Evolutionary conservation across 1,140 invertebrate genomes (phyloP).

Genomic region (Brachionus rotundiformis): DNA sequence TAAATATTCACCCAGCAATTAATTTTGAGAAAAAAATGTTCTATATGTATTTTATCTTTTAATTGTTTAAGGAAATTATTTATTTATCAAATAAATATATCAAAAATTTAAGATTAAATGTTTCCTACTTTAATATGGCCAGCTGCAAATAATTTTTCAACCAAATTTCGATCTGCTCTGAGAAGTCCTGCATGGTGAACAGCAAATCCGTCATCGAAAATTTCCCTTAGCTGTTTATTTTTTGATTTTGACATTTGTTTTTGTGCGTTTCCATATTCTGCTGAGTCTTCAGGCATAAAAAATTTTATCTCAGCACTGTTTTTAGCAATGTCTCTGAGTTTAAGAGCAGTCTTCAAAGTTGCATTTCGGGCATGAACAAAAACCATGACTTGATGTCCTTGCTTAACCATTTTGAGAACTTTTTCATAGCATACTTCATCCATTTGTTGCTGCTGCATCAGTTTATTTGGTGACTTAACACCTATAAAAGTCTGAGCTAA

Average conservation of each 20-base stretch:
- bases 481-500: constrained; percentile 73
- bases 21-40: too few relatives aligned
- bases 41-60: too few relatives aligned
- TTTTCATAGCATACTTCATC: constrained; percentile 92
- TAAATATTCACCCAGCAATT: too few relatives aligned
- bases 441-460: constrained; percentile 81
- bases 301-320: constrained; percentile 58
- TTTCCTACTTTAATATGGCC: constrained; percentile 78
- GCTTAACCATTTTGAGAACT: constrained; percentile 78
- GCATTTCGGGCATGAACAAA: constrained; percentile 97
- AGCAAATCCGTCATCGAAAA: constrained; percentile 84
- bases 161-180: constrained; percentile 74
- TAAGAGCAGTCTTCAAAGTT: constrained; percentile 81
- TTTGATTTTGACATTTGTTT: constrained; percentile 71
- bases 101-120: too few relatives aligned
- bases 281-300: constrained; percentile 61
- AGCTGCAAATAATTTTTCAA: constrained; percentile 68
- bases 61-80: too few relatives aligned
- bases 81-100: too few relatives aligned
- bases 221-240: constrained; percentile 64
- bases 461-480: constrained; percentile 76
- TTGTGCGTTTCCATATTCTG: constrained; percentile 58
- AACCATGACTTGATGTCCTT: constrained; percentile 95
- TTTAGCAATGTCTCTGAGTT: constrained; percentile 61
- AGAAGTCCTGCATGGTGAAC: constrained; percentile 96